phyloP scores from a whole-genome alignment of 2,888 invertebrate species.

The Gymnocheta viridis region DNA sequence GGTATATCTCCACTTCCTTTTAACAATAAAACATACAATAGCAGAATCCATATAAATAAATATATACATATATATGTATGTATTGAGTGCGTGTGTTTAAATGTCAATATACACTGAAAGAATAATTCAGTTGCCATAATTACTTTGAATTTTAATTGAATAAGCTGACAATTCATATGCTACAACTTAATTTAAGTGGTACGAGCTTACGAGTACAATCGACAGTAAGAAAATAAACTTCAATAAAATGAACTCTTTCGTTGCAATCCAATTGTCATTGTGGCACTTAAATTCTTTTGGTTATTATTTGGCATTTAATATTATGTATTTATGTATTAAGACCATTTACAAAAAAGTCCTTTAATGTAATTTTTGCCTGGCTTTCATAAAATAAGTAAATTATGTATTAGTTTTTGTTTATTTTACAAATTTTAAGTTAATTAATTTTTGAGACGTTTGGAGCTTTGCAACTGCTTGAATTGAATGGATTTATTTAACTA shows the following conservation, averaged over 20 bases:
- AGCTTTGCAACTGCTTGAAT: neutral
- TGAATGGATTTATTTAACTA: neutral
- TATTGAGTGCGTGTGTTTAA: neutral
- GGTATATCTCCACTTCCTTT: constrained; percentile 75
- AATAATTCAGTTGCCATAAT: constrained; percentile 49
- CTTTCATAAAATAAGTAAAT: neutral
- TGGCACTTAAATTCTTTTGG: constrained; percentile 26
- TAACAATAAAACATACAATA: neutral
- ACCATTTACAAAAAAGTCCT: neutral
- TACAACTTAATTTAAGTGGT: constrained; percentile 22
- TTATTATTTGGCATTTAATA: neutral
- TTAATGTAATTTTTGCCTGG: neutral
- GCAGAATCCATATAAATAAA: neutral
- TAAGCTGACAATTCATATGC: constrained; percentile 42
- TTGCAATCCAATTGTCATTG: neutral
- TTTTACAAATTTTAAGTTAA: neutral
- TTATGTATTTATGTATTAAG: neutral
- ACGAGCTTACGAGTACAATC: neutral
- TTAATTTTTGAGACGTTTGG: neutral
- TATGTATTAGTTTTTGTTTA: neutral
- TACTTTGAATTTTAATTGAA: constrained; percentile 48
- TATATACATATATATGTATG: neutral
- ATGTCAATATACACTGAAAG: constrained; percentile 16
- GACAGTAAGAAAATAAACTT: neutral
- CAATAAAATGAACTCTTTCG: constrained; percentile 12